Percentiles rank a stretch among this genome's conserved stretches.
phyloP scores from a whole-genome alignment of 2,888 invertebrate genomes.

The Drosophila peninsularis region DNA sequence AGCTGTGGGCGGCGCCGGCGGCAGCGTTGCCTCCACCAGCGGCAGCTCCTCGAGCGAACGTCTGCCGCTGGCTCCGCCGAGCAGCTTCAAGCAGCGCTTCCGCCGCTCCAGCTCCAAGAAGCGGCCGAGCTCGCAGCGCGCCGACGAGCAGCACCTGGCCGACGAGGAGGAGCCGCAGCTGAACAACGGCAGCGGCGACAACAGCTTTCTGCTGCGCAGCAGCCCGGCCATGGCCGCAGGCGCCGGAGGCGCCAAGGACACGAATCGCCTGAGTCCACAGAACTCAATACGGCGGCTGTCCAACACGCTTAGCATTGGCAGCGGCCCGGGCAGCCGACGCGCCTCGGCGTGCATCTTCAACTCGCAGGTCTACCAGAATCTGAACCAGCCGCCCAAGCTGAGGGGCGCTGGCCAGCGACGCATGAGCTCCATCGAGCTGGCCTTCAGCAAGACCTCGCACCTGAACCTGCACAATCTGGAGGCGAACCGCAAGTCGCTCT shows the following conservation, averaged over 20 bases:
- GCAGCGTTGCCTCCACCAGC: constrained; percentile 27
- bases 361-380: constrained; percentile 84
- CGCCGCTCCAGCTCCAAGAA: constrained; percentile 90
- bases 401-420: constrained; percentile 76
- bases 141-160: constrained; percentile 84
- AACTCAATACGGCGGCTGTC: constrained; percentile 87
- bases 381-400: constrained; percentile 83
- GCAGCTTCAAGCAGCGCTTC: constrained; percentile 86
- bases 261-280: constrained; percentile 88
- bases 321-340: constrained; percentile 77
- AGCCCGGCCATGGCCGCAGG: not conserved
- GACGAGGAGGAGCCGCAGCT: constrained; percentile 86
- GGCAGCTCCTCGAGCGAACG: constrained; percentile 16
- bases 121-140: constrained; percentile 58
- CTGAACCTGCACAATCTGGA: constrained; percentile 84
- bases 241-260: constrained; percentile 86
- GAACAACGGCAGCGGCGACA: constrained; percentile 89
- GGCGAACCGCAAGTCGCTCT: constrained; percentile 83
- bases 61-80: constrained; percentile 21
- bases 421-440: constrained; percentile 84
- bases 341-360: constrained; percentile 84
- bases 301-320: constrained; percentile 78
- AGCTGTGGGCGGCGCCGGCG: constrained; percentile 19
- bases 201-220: constrained; percentile 85
- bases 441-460: constrained; percentile 84